Evolutionary conservation across 2,113 vertebrate genomes (phyloP).

Genomic region (Nipponia nippon): DNA sequence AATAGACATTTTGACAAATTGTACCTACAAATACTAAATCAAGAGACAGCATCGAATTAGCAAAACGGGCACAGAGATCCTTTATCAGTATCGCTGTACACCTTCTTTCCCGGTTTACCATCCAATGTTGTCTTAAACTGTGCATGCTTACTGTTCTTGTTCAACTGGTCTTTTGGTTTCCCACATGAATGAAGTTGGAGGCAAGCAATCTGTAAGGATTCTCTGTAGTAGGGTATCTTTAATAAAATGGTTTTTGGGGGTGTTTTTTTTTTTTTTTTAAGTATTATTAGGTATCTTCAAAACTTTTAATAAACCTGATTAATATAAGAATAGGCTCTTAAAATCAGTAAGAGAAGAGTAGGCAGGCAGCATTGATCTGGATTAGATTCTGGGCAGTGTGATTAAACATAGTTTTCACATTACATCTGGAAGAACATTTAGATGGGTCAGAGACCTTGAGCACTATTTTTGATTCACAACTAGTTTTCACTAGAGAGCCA

Average conservation of each 20-base stretch:
- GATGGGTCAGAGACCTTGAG: neutral
- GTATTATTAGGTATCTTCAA: neutral
- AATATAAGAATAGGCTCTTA: neutral
- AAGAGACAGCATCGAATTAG: neutral
- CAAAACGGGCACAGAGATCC: neutral
- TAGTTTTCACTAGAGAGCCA: neutral
- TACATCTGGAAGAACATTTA: neutral
- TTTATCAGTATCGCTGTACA: neutral
- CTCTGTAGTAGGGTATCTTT: neutral
- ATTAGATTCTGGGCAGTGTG: neutral
- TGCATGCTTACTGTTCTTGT: neutral
- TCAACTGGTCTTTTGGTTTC: neutral
- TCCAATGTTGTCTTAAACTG: neutral
- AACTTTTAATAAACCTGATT: neutral
- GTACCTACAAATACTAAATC: neutral
- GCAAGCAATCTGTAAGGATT: neutral
- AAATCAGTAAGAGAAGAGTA: neutral
- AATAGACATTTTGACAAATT: neutral
- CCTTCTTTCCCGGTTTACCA: neutral
- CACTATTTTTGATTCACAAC: neutral
- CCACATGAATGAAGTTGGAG: neutral
- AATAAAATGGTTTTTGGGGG: neutral
- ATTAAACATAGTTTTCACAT: neutral
- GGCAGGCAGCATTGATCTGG: neutral
- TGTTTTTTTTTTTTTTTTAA: neutral